Conservation (phyloP, 2,113 vertebrate species). For the Hipposideros armiger region DNA sequence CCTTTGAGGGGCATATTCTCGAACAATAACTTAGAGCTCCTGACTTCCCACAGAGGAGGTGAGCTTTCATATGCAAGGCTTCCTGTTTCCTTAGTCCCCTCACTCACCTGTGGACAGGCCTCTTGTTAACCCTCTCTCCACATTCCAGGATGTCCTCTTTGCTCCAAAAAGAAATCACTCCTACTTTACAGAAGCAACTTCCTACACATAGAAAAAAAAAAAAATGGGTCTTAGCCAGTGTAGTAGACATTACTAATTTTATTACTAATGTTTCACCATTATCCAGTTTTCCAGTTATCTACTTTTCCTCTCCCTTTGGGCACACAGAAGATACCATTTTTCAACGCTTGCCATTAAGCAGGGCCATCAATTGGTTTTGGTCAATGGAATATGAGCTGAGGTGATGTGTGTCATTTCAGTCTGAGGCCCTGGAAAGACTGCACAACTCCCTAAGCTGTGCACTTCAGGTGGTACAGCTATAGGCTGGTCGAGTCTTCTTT, state of each 20-base stretch:
- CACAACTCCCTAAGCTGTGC: not conserved
- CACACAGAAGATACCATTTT: not conserved
- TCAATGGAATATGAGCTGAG: not conserved
- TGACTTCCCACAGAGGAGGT: not conserved
- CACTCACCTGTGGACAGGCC: not conserved
- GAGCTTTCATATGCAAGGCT: not conserved
- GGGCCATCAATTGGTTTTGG: not conserved
- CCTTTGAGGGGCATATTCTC: not conserved
- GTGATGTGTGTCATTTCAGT: not conserved
- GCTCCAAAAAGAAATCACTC: not conserved
- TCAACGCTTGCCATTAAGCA: not conserved
- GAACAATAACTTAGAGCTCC: not conserved
- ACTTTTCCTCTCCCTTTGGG: not conserved
- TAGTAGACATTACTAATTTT: not conserved
- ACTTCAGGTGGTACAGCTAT: not conserved
- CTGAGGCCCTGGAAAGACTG: not conserved
- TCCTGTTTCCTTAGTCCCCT: not conserved
- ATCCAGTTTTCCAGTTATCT: not conserved
- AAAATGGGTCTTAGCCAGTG: not conserved
- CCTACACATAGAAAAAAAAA: not conserved
- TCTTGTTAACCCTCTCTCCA: not conserved
- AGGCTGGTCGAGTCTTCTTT: not conserved
- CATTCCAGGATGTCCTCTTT: not conserved
- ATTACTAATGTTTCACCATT: not conserved
- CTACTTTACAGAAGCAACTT: slow-evolving; percentile 29